These are phyloP conservation scores for Scolopax bukidnonensis DNA, from an alignment of 2,797 vertebrate genomes.

Conservation along the genomic window DNA sequence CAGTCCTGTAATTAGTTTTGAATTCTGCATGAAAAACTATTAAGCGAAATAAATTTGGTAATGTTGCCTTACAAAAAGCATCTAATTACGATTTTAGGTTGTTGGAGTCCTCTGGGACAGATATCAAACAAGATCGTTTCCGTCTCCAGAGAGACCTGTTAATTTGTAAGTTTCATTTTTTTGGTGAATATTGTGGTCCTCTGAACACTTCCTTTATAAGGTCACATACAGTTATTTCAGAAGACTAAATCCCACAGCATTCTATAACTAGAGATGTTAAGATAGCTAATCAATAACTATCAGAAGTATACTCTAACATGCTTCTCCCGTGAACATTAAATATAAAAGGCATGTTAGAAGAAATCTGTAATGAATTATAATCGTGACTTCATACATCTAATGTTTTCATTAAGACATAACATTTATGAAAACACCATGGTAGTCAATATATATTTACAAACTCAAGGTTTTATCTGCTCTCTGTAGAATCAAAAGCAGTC, in stretches of 20 bases:
- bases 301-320: background rate
- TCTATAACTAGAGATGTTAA: background rate
- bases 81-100: conserved; percentile 61
- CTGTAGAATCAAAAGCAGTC: background rate
- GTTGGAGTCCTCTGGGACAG: conserved; percentile 77
- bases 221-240: background rate
- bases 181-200: background rate
- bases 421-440: background rate
- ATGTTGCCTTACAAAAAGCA: background rate
- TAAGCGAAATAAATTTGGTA: background rate
- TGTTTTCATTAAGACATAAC: background rate
- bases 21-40: background rate
- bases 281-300: background rate
- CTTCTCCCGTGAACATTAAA: background rate
- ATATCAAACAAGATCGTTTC: conserved; percentile 75
- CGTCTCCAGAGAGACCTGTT: conserved; percentile 67
- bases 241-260: background rate
- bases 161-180: conserved; percentile 75
- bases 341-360: background rate
- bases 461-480: background rate
- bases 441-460: background rate
- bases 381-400: background rate
- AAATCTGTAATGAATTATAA: background rate
- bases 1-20: background rate
- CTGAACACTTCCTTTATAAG: background rate